Conservation (phyloP, 2,888 invertebrate species). For the Lepidochitona cinerea region DNA sequence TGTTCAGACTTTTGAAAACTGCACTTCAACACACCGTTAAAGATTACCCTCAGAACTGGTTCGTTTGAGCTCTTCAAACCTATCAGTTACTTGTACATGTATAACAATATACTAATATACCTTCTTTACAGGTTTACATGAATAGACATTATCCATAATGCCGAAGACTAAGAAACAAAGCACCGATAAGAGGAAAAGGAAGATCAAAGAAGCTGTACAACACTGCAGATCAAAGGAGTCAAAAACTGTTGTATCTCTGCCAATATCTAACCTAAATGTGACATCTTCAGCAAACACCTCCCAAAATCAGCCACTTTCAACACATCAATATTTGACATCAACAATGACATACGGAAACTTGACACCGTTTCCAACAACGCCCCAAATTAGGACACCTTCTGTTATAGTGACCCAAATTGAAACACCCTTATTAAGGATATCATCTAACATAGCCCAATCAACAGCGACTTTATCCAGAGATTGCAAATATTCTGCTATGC, state of each 20-base stretch:
- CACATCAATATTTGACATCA: background rate
- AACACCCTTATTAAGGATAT: too few species aligned
- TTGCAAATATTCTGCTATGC: background rate
- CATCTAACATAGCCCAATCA: too few species aligned
- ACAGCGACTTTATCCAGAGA: background rate
- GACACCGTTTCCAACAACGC: background rate
- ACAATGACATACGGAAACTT: background rate
- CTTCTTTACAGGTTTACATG: background rate
- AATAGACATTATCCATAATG: background rate
- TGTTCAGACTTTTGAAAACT: background rate
- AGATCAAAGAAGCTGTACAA: background rate
- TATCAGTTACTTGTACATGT: too few species aligned
- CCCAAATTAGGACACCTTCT: background rate
- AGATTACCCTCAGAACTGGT: background rate
- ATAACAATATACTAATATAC: background rate
- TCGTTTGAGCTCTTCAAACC: background rate
- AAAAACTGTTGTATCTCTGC: background rate
- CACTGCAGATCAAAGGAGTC: background rate
- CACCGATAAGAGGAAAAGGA: background rate
- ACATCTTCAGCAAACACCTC: background rate
- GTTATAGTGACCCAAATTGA: background rate
- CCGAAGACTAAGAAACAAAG: background rate
- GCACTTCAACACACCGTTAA: background rate
- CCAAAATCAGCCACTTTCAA: background rate
- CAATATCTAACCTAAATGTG: background rate